Evolutionary conservation across 2,888 invertebrate genomes (phyloP).

Genomic region (Chloroclystis v-ata): DNA sequence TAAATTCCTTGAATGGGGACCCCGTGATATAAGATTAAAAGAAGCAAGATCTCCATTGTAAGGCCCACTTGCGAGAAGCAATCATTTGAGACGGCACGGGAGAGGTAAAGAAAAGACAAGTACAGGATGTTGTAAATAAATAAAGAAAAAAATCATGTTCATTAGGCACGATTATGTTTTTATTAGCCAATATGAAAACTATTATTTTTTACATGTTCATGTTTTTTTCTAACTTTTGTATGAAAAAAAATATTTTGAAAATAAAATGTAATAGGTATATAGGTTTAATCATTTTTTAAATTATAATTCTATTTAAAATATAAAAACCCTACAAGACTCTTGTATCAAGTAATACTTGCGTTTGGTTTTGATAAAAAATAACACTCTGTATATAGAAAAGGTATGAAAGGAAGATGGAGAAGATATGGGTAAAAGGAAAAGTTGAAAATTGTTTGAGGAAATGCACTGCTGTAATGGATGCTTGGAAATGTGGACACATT

Average conservation of each 20-base stretch:
- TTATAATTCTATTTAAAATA: too few species aligned
- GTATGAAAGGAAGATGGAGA: conserved; percentile 17
- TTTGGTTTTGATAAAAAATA: too few species aligned
- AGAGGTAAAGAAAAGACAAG: conserved; percentile 20
- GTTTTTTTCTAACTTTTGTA: too few species aligned
- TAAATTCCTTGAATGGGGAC: conserved; percentile 41
- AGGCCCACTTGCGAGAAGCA: conserved; percentile 40
- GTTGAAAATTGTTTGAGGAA: conserved; percentile 24
- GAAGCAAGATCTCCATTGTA: conserved; percentile 62
- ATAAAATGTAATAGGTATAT: too few species aligned
- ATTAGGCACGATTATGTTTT: too few species aligned
- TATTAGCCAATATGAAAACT: too few species aligned
- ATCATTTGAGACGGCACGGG: conserved; percentile 32
- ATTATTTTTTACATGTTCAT: too few species aligned
- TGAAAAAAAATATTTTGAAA: too few species aligned
- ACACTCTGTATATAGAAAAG: conserved; percentile 12
- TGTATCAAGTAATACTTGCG: too few species aligned
- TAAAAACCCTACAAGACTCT: too few species aligned
- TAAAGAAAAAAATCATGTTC: neutral
- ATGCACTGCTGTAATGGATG: conserved; percentile 18
- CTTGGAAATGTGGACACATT: conserved; percentile 14
- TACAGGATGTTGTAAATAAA: conserved; percentile 6
- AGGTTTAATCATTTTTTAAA: too few species aligned
- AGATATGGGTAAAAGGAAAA: conserved; percentile 22
- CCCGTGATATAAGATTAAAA: conserved; percentile 61